These are phyloP conservation scores for Gopherus flavomarginatus DNA, from an alignment of 2,113 vertebrate species.

Conservation along the genomic window DNA sequence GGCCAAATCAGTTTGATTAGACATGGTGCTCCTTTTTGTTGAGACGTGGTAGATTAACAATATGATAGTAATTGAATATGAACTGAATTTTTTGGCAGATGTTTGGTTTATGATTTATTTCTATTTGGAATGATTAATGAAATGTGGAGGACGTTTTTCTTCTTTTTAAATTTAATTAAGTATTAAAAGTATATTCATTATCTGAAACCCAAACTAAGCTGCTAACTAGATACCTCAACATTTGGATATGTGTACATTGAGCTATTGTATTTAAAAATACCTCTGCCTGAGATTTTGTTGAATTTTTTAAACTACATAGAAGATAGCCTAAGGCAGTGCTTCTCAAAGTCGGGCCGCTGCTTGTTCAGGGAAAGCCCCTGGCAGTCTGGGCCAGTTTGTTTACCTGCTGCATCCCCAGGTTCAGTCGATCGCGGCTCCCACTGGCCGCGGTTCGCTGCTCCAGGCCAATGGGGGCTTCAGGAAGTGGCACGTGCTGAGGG, in stretches of 20 bases:
- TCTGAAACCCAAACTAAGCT: conserved; percentile 4
- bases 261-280: not conserved
- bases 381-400: no score
- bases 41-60: not conserved
- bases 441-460: no score
- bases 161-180: conserved; percentile 33
- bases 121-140: conserved; percentile 3
- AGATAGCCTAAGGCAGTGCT: not conserved
- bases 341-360: no score
- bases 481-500: no score
- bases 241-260: conserved; percentile 5
- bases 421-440: no score
- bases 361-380: no score
- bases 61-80: not conserved
- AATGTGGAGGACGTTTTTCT: not conserved
- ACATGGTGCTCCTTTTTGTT: not conserved
- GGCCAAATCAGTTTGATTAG: not conserved
- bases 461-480: no score
- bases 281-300: not conserved
- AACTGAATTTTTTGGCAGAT: not conserved
- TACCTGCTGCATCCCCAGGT: no score
- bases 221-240: not conserved
- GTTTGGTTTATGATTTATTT: not conserved
- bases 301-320: not conserved
- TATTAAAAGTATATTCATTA: not conserved